A percentile compares a stretch with the other conserved stretches of the same genome.
Evolutionary conservation across 2,888 invertebrate species (phyloP).

Genomic region (Mactromeris polynyma): DNA sequence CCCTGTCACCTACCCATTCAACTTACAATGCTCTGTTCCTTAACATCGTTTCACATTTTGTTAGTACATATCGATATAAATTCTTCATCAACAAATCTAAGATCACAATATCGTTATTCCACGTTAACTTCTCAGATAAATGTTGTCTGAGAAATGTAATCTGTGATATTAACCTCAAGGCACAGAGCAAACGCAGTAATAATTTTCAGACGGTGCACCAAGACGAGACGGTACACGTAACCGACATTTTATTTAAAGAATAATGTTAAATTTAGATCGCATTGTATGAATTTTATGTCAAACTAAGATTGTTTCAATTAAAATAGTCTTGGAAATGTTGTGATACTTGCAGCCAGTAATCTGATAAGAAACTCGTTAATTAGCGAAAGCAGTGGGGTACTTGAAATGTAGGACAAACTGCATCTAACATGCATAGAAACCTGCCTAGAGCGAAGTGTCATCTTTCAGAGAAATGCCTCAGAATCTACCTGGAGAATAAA

Average conservation of each 20-base stretch:
- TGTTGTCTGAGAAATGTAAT: too few species aligned
- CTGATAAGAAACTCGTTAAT: neutral
- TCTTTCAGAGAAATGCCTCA: too few species aligned
- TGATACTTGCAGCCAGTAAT: neutral
- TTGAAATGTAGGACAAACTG: neutral
- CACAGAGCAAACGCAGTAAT: too few species aligned
- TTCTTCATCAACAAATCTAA: too few species aligned
- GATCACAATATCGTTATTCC: too few species aligned
- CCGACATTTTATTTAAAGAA: neutral
- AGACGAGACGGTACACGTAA: neutral
- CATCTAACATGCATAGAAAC: neutral
- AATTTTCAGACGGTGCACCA: neutral
- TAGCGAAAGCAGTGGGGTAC: neutral
- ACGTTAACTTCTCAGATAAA: too few species aligned
- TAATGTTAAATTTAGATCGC: neutral
- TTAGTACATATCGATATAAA: too few species aligned
- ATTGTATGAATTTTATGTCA: neutral
- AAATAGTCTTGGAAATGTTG: neutral
- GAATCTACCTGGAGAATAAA: neutral
- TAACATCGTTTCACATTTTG: too few species aligned
- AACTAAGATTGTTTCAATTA: conserved; percentile 3
- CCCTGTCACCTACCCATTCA: too few species aligned
- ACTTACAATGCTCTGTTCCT: too few species aligned
- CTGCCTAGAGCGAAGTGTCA: neutral
- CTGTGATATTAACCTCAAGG: too few species aligned